Evolutionary conservation across 2,888 invertebrate genomes (phyloP), one percentile per base, ranked within the genome.

Genomic region (Coelopa pilipes): DNA sequence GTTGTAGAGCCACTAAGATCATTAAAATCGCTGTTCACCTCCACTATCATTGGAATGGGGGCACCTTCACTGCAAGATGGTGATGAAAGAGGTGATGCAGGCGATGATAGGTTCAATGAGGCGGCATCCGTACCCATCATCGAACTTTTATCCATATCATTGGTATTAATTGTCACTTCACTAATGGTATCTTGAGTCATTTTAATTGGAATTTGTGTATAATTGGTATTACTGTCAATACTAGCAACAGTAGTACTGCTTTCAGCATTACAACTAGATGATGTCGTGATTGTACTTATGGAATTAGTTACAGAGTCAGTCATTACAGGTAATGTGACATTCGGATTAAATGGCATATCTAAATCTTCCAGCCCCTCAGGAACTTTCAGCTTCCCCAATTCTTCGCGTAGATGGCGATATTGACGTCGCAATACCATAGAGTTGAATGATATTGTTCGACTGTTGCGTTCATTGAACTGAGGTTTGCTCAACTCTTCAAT

Each of bases 401-500:
- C 96, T 86, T 96, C 96, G 81, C 95, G 92, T 77, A 97, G 89
- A 84, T 94, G 93, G 79, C 92, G 92, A 87, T 93, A 94, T 86
- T 95, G 94, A 73, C 94, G 91, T 91, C 95, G 90, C 59, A 89
- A 84, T 81, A 93, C 93, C 90, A 92, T 93, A 77, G 95, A 91
- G 82, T 94, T 92, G 86, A 93, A 90, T 49, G 93, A 92, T 83
- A 94, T 93, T 78, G 92, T 92, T 80, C 94, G 91, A 81, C 93
- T 93, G 75, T 93, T 93, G 73, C 94, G 91, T 87, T 88, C 88
- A 34, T 93, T 93, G 88, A 94, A 95, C 83, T 90, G 91, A 82
- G 93, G 93, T 74, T 91, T 90, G 86, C 96, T 96, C 86, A 96
- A 90, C 83, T 97, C 97, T 75, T 92, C 91, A 82, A 97, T 94